Evolutionary conservation across 1,140 invertebrate genomes (phyloP).

Genomic region (Ditylenchus dipsaci): DNA sequence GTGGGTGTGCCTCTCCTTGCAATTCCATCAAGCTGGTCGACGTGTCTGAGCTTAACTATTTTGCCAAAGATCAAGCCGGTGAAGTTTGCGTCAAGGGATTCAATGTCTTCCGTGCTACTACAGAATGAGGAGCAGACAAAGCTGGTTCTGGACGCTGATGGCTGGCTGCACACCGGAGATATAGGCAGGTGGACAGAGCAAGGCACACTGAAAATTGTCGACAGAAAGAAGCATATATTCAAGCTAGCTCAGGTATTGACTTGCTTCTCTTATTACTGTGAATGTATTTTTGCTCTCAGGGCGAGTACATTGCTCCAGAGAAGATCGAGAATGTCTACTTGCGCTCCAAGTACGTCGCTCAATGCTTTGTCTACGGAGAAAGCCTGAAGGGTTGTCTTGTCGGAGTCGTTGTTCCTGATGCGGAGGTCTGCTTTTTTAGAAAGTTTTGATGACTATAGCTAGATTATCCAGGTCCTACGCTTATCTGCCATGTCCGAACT

Average conservation of each 20-base stretch:
- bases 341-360: constrained; percentile 59
- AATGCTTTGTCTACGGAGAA: constrained; percentile 63
- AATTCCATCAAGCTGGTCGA: constrained; percentile 55
- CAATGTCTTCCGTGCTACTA: constrained; percentile 58
- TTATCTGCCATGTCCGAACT: constrained; percentile 13
- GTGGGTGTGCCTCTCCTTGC: constrained; percentile 57
- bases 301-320: constrained; percentile 66
- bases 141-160: constrained; percentile 61
- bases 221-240: constrained; percentile 64
- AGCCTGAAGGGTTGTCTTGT: constrained; percentile 79
- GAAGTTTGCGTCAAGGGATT: constrained; percentile 55
- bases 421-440: constrained; percentile 68
- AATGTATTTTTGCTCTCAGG: constrained; percentile 40
- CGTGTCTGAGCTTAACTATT: constrained; percentile 57
- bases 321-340: constrained; percentile 64
- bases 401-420: constrained; percentile 86
- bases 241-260: constrained; percentile 60
- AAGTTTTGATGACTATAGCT: background rate
- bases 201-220: constrained; percentile 63
- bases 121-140: constrained; percentile 60
- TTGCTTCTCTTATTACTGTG: background rate
- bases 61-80: constrained; percentile 48
- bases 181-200: constrained; percentile 59
- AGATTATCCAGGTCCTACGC: background rate
- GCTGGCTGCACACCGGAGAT: constrained; percentile 59